These are phyloP conservation scores for Streptopelia turtur DNA, from an alignment of 2,797 vertebrate species.

Conservation along the genomic window DNA sequence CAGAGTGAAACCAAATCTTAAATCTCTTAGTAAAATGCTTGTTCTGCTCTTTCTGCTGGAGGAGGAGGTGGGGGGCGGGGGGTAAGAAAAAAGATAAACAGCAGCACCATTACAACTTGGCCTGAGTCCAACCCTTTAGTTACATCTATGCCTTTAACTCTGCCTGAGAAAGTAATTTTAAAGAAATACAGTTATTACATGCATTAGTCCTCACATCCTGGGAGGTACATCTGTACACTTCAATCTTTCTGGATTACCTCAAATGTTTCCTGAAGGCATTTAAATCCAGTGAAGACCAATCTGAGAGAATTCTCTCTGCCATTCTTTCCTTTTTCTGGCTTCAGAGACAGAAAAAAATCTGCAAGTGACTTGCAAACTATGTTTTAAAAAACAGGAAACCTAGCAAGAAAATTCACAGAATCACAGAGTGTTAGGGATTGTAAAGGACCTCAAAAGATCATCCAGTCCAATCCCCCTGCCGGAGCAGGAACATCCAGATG, in stretches of 20 bases:
- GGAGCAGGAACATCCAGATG: no score
- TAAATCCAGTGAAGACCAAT: conserved; percentile 59
- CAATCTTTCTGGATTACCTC: conserved; percentile 41
- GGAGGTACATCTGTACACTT: conserved; percentile 43
- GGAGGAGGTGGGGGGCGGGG: background rate
- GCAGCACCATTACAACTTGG: conserved; percentile 8
- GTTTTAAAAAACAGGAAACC: background rate
- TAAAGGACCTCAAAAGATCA: no score
- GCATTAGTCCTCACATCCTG: conserved; percentile 48
- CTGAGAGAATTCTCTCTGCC: conserved; percentile 25
- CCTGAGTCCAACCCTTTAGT: conserved; percentile 24
- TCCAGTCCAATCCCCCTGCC: no score
- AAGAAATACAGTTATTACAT: conserved; percentile 60
- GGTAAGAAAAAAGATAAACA: background rate
- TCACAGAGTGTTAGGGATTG: no score
- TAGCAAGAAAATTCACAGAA: background rate
- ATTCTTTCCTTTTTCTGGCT: conserved; percentile 33
- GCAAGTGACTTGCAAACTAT: background rate
- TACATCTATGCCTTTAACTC: conserved; percentile 40
- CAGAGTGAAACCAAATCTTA: background rate
- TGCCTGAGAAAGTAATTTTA: conserved; percentile 45
- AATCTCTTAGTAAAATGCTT: conserved; percentile 43
- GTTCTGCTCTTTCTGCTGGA: conserved; percentile 53
- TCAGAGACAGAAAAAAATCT: background rate
- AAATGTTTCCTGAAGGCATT: conserved; percentile 69